Conservation (phyloP, 2,797 vertebrate genomes). For the Corythornis leucogaster region DNA sequence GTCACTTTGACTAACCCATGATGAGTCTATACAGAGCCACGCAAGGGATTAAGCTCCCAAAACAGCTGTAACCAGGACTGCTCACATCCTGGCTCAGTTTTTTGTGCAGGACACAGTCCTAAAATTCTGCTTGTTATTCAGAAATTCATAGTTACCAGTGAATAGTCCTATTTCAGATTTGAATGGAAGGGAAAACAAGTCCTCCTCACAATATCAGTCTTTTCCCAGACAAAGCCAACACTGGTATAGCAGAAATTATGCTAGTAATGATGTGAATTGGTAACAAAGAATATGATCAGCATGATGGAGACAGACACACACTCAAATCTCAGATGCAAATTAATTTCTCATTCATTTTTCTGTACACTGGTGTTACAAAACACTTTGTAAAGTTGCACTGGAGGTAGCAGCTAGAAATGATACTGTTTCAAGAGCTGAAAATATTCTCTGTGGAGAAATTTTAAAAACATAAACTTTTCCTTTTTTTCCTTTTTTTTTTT, state of each 20-base stretch:
- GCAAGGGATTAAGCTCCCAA: background rate
- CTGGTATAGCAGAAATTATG: background rate
- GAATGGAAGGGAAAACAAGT: background rate
- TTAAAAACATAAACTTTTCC: slow-evolving; percentile 24
- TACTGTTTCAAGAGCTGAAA: slow-evolving; percentile 51
- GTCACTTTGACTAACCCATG: background rate
- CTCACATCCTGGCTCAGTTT: background rate
- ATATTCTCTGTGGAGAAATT: slow-evolving; percentile 54
- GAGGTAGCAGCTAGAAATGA: slow-evolving; percentile 48
- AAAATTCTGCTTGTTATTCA: rapidly evolving
- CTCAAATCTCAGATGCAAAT: background rate
- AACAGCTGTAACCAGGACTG: background rate
- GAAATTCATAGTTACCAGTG: background rate
- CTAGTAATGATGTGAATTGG: slow-evolving; percentile 16
- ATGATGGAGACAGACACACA: background rate
- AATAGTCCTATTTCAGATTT: background rate
- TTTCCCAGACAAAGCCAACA: background rate
- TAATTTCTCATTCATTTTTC: slow-evolving; percentile 44
- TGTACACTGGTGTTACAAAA: background rate
- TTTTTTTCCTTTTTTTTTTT: background rate
- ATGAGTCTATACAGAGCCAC: background rate
- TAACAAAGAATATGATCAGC: slow-evolving; percentile 19
- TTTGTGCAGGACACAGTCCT: background rate
- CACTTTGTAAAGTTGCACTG: background rate
- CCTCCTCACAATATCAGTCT: background rate